Percentiles rank a stretch among this genome's conserved stretches.
Conservation (phyloP, 2,888 invertebrate species). For the Cistogaster globosa region DNA sequence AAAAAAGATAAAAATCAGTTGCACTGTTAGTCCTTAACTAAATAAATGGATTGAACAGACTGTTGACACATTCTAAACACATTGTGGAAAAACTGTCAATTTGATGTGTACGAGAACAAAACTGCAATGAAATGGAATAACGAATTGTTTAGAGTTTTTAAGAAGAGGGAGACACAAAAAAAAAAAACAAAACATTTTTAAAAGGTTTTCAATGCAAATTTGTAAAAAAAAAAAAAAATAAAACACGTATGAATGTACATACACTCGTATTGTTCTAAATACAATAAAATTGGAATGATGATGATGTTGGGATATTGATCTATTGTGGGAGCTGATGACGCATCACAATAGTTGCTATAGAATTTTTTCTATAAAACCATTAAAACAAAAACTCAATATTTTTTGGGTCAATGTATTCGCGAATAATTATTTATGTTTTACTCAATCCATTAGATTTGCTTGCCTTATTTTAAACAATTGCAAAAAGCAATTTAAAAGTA, state of each 20-base stretch:
- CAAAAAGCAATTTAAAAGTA: too few species aligned
- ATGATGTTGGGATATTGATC: neutral
- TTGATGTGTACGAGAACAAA: neutral
- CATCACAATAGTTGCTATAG: neutral
- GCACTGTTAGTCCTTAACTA: conserved; percentile 32
- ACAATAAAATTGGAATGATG: neutral
- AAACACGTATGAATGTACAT: neutral
- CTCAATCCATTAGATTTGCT: conserved; percentile 25
- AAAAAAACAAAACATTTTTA: conserved; percentile 22
- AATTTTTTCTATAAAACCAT: neutral
- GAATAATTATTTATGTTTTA: conserved; percentile 38
- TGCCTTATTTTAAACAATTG: neutral
- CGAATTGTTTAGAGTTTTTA: neutral
- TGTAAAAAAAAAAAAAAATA: conserved; percentile 21
- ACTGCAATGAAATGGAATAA: conserved; percentile 24
- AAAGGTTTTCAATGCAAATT: conserved; percentile 49
- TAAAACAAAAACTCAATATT: conserved; percentile 14
- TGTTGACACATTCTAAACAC: conserved; percentile 70
- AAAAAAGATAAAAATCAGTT: neutral
- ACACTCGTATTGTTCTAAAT: neutral
- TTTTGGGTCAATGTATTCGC: conserved; percentile 6
- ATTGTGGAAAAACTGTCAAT: conserved; percentile 60
- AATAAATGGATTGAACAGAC: conserved; percentile 48
- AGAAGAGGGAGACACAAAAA: neutral
- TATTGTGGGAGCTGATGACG: neutral